These are phyloP conservation scores for Orius insidiosus DNA, from an alignment of 1,140 invertebrate species.

Conservation along the genomic window DNA sequence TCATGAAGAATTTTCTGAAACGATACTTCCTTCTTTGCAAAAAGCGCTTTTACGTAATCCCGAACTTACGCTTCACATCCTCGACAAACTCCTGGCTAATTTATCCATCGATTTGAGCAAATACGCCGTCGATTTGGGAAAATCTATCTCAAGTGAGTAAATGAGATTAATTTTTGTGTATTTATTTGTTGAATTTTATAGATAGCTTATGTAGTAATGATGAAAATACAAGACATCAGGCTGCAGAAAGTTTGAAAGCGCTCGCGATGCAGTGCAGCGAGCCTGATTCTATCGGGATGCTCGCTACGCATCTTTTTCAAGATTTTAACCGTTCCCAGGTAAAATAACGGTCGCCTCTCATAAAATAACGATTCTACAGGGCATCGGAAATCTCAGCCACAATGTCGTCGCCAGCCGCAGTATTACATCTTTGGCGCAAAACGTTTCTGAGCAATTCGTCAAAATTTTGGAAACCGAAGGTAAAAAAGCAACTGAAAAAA, in stretches of 20 bases:
- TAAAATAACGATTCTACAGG: slow-evolving; percentile 69
- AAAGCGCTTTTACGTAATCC: slow-evolving; percentile 85
- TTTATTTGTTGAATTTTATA: slow-evolving; percentile 22
- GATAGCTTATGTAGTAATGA: slow-evolving; percentile 69
- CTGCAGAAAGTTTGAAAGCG: slow-evolving; percentile 45
- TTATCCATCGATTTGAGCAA: slow-evolving; percentile 62
- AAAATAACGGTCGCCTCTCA: slow-evolving; percentile 78
- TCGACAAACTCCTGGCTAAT: slow-evolving; percentile 52
- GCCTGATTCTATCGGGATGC: slow-evolving; percentile 39
- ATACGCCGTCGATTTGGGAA: slow-evolving; percentile 63
- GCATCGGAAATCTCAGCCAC: slow-evolving; percentile 60
- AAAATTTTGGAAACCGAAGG: slow-evolving; percentile 75
- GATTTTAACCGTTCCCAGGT: slow-evolving; percentile 73
- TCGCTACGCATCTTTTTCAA: slow-evolving; percentile 61
- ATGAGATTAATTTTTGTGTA: neutral
- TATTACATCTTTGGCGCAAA: slow-evolving; percentile 38
- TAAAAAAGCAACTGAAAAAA: no score
- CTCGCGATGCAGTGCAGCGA: slow-evolving; percentile 58
- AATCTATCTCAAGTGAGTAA: slow-evolving; percentile 52
- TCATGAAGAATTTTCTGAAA: slow-evolving; percentile 55
- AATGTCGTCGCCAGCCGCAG: slow-evolving; percentile 45
- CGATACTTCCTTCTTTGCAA: slow-evolving; percentile 66
- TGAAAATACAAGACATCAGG: slow-evolving; percentile 50
- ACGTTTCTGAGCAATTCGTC: slow-evolving; percentile 47
- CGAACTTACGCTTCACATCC: slow-evolving; percentile 69